Conservation (phyloP, 1,140 invertebrate genomes). For the Drosophila navojoa region DNA sequence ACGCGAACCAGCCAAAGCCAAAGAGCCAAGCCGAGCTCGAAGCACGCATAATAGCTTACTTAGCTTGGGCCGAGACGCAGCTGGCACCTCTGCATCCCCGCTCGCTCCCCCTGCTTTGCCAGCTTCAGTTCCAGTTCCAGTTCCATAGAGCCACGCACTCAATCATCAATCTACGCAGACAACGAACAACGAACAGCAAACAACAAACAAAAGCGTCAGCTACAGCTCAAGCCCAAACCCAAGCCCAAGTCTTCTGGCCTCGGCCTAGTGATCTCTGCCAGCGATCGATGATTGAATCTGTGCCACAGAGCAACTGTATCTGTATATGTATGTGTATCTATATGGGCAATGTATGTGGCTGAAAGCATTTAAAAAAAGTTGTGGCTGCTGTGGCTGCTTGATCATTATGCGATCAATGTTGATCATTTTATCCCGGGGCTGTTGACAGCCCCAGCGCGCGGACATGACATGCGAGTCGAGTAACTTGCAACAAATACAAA, state of each 20-base stretch:
- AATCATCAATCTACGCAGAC: constrained; percentile 73
- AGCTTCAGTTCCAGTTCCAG: constrained; percentile 14
- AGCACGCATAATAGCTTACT: constrained; percentile 82
- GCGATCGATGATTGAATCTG: constrained; percentile 51
- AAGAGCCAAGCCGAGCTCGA: constrained; percentile 35
- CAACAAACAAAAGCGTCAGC: constrained; percentile 28
- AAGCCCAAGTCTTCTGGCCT: neutral
- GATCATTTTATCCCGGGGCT: constrained; percentile 83
- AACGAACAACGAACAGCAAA: constrained; percentile 2
- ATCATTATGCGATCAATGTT: constrained; percentile 84
- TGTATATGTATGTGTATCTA: constrained; percentile 2
- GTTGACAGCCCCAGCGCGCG: constrained; percentile 83
- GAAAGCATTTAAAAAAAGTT: constrained; percentile 72
- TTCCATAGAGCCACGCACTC: constrained; percentile 52
- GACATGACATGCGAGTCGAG: constrained; percentile 80
- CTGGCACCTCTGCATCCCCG: neutral
- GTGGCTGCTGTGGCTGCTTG: constrained; percentile 46
- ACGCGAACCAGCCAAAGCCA: neutral
- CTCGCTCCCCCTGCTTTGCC: neutral
- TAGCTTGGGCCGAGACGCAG: constrained; percentile 51
- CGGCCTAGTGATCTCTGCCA: constrained; percentile 27
- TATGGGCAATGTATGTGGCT: neutral
- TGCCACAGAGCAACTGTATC: constrained; percentile 23
- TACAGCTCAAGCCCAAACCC: neutral
- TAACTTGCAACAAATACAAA: constrained; percentile 26